A percentile compares a stretch with the other conserved stretches of the same genome.
These are phyloP conservation scores for Hemaris fuciformis DNA, from an alignment of 2,888 invertebrate genomes.

Conservation along the genomic window DNA sequence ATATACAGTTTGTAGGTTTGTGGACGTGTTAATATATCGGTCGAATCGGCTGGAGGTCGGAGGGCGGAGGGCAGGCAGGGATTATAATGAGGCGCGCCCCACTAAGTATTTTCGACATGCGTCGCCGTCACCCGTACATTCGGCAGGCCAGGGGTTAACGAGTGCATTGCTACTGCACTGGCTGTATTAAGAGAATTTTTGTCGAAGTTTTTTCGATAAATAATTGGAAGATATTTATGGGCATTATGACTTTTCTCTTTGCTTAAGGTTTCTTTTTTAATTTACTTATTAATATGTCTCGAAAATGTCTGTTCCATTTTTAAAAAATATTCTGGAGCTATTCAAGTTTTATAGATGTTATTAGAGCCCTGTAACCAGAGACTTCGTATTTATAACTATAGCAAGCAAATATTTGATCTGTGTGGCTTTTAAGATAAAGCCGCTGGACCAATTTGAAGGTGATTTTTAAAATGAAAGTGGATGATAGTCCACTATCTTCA, in stretches of 20 bases:
- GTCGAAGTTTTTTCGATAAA: conserved; percentile 19
- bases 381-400: too few relatives aligned
- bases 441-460: too few relatives aligned
- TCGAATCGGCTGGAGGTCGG: conserved; percentile 57
- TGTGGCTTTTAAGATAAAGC: too few relatives aligned
- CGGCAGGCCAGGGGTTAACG: conserved; percentile 58
- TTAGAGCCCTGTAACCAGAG: too few relatives aligned
- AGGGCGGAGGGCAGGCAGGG: conserved; percentile 58
- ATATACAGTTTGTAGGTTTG: conserved; percentile 40
- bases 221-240: background rate
- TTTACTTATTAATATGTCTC: too few relatives aligned
- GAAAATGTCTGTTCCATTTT: too few relatives aligned
- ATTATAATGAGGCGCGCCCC: conserved; percentile 80
- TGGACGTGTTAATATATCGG: conserved; percentile 77
- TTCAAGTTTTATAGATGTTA: too few relatives aligned
- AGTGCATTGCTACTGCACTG: conserved; percentile 53
- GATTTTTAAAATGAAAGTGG: too few relatives aligned
- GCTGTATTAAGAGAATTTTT: conserved; percentile 54
- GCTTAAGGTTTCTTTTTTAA: background rate
- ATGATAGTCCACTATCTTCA: too few relatives aligned
- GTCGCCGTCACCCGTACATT: conserved; percentile 78
- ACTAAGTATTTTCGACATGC: conserved; percentile 82
- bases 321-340: too few relatives aligned
- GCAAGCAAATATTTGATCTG: too few relatives aligned
- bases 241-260: background rate